phyloP scores from a whole-genome alignment of 2,888 invertebrate species.

The Pheosia gnoma region DNA sequence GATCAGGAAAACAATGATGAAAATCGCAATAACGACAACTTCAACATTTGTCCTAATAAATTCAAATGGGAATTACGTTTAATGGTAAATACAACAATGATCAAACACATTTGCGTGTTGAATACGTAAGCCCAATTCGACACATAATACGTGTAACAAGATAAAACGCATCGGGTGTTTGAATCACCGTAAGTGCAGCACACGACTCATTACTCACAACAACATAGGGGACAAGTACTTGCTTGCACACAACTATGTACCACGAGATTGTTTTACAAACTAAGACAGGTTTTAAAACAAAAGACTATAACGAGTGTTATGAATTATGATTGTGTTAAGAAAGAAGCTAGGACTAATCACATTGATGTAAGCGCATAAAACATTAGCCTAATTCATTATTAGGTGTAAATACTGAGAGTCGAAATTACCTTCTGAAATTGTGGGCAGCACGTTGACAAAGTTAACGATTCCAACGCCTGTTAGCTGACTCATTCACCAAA shows the following conservation, averaged over 20 bases:
- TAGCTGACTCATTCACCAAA: constrained; percentile 83
- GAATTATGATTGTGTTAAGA: constrained; percentile 28
- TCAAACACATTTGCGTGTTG: constrained; percentile 23
- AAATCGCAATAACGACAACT: constrained; percentile 7
- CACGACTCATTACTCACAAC: constrained; percentile 24
- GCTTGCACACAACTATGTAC: constrained; percentile 12
- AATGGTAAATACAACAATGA: constrained; percentile 34
- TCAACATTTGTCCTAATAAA: constrained; percentile 13
- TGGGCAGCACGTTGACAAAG: constrained; percentile 81
- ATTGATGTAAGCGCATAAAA: constrained; percentile 21
- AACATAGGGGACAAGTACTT: constrained; percentile 19
- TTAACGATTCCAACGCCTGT: constrained; percentile 81
- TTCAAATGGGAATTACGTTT: constrained; percentile 17
- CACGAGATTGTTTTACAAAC: constrained; percentile 30
- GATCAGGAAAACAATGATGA: neutral
- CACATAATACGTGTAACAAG: constrained; percentile 57
- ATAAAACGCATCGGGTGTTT: constrained; percentile 47
- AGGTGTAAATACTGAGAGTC: constrained; percentile 1
- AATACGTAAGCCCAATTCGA: constrained; percentile 34
- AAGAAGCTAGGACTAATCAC: constrained; percentile 22
- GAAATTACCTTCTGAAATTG: constrained; percentile 77
- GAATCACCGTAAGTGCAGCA: constrained; percentile 60
- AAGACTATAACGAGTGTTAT: constrained; percentile 39
- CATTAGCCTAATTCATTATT: constrained; percentile 22
- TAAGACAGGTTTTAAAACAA: constrained; percentile 34